phyloP scores from a whole-genome alignment of 2,888 invertebrate species.

The Drosophila neonasuta region DNA sequence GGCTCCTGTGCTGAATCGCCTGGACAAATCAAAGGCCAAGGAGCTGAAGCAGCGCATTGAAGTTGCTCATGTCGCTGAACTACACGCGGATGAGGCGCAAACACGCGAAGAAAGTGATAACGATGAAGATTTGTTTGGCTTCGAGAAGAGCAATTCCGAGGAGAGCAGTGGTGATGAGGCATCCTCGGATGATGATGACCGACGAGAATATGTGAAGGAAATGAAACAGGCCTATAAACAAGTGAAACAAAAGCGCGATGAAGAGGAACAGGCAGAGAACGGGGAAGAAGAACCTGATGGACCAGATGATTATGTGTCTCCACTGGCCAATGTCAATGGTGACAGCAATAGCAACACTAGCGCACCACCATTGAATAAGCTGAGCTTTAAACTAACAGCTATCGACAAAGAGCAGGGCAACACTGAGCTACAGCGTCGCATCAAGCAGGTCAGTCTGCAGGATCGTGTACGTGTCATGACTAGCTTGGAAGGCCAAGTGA shows the following conservation, averaged over 20 bases:
- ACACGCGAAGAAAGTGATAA: conserved; percentile 80
- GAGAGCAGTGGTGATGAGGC: conserved; percentile 83
- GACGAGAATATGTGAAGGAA: conserved; percentile 90
- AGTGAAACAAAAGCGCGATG: conserved; percentile 79
- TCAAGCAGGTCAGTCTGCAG: conserved; percentile 83
- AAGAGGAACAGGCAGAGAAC: conserved; percentile 71
- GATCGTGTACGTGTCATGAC: conserved; percentile 87
- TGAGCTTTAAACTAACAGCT: conserved; percentile 84
- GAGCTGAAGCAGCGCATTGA: conserved; percentile 84
- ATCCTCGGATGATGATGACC: conserved; percentile 90
- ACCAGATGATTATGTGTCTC: conserved; percentile 31
- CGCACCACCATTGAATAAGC: conserved; percentile 24
- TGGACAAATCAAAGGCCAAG: conserved; percentile 88
- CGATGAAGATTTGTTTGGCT: conserved; percentile 82
- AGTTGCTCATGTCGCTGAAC: conserved; percentile 83
- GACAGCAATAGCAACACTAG: not conserved
- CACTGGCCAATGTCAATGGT: conserved; percentile 31
- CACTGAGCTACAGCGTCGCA: conserved; percentile 53
- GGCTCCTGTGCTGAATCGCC: conserved; percentile 93
- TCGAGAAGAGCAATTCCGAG: conserved; percentile 79
- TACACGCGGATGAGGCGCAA: conserved; percentile 81
- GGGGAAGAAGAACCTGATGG: conserved; percentile 66
- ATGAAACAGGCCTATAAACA: conserved; percentile 87
- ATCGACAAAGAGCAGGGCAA: conserved; percentile 83
- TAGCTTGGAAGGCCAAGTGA: conserved; percentile 80